Conservation (phyloP, 2,797 vertebrate genomes). For the Epinephelus coioides region DNA sequence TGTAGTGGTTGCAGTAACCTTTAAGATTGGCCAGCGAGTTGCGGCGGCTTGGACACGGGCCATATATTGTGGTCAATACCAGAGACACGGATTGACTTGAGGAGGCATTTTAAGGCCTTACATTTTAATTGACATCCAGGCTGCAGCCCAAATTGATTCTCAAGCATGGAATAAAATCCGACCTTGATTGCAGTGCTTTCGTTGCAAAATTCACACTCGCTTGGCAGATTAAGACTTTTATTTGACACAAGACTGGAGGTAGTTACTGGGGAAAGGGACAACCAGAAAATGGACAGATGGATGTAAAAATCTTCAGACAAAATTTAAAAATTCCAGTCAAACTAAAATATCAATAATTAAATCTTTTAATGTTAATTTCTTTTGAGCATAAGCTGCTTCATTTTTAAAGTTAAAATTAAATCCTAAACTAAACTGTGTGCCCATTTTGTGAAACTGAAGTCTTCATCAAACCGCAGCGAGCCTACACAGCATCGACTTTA, state of each 20-base stretch:
- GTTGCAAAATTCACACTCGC: constrained; percentile 31
- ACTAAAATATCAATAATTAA: not conserved
- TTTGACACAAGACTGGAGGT: constrained; percentile 8
- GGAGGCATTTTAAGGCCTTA: constrained; percentile 73
- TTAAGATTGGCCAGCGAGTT: constrained; percentile 79
- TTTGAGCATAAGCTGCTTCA: not conserved
- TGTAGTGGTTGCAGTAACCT: constrained; percentile 85
- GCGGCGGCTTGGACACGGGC: constrained; percentile 77
- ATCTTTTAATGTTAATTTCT: not conserved
- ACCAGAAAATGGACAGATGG: not conserved
- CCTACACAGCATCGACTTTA: not conserved
- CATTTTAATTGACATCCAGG: constrained; percentile 78
- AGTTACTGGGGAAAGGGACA: not conserved
- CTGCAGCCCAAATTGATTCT: constrained; percentile 71
- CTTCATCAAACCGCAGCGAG: not conserved
- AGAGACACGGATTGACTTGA: constrained; percentile 71
- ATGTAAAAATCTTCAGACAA: not conserved
- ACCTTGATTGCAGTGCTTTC: constrained; percentile 47
- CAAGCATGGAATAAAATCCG: constrained; percentile 48
- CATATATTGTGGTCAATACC: constrained; percentile 81
- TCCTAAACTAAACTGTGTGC: not conserved
- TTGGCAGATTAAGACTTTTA: constrained; percentile 22
- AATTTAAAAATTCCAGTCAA: not conserved
- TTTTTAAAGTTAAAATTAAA: constrained; percentile 7
- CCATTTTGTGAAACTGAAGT: not conserved